Percentiles rank a stretch among this genome's conserved stretches.
Evolutionary conservation across 2,888 invertebrate species (phyloP).

Genomic region (Acleris emargana): DNA sequence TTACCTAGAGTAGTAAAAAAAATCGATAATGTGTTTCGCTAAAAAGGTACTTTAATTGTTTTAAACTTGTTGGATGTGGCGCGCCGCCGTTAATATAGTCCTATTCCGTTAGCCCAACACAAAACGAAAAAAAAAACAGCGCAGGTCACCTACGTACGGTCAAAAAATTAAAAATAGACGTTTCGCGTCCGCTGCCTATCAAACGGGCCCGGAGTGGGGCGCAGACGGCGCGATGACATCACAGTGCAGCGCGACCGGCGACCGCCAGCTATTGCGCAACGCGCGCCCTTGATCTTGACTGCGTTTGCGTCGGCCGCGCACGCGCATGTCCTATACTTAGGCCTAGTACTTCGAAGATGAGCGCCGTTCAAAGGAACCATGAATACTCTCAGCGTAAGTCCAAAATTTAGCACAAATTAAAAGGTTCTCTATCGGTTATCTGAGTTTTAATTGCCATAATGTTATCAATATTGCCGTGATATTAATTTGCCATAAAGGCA

Average conservation of each 20-base stretch:
- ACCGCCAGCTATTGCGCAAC: constrained; percentile 83
- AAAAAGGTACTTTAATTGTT: no score
- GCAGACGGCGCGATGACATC: constrained; percentile 78
- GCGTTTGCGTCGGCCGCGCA: constrained; percentile 74
- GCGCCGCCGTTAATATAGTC: no score
- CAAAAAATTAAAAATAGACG: constrained; percentile 69
- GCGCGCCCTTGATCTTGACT: constrained; percentile 84
- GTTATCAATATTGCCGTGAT: no score
- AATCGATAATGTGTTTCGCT: no score
- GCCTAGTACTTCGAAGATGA: constrained; percentile 25
- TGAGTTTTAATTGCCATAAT: no score
- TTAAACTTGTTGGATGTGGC: no score
- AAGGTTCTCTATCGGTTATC: no score
- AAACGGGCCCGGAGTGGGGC: constrained; percentile 53
- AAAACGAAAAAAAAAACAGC: constrained; percentile 17
- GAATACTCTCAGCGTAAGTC: neutral
- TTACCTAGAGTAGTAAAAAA: no score
- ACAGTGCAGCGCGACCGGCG: constrained; percentile 76
- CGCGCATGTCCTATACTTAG: constrained; percentile 57
- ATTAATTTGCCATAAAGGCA: no score
- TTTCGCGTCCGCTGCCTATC: constrained; percentile 75
- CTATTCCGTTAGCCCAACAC: no score
- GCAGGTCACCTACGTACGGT: constrained; percentile 40
- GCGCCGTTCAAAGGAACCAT: constrained; percentile 3
- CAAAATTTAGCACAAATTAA: no score